These are phyloP conservation scores for Aptenodytes patagonicus DNA, from an alignment of 2,113 vertebrate genomes.

Conservation along the genomic window DNA sequence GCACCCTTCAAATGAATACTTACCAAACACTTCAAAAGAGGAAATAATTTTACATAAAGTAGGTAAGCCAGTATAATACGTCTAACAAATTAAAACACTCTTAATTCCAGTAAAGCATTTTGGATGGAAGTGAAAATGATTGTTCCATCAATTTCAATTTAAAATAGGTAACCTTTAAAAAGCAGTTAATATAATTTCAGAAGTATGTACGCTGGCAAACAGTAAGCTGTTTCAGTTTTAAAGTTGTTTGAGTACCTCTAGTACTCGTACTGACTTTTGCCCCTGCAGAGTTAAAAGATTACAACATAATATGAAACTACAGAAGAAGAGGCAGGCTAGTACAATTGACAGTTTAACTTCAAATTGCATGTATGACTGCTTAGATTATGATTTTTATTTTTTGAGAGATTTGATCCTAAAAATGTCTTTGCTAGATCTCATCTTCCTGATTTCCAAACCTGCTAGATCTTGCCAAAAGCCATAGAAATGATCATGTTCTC, in stretches of 20 bases:
- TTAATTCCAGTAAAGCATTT: neutral
- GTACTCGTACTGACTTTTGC: neutral
- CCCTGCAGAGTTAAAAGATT: neutral
- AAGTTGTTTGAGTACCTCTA: neutral
- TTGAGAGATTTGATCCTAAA: neutral
- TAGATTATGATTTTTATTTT: neutral
- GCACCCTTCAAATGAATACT: neutral
- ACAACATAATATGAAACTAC: neutral
- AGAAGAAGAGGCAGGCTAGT: neutral
- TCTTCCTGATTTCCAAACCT: neutral
- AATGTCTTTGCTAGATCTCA: neutral
- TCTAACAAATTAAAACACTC: neutral
- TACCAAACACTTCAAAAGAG: neutral
- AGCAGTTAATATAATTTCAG: constrained; percentile 18
- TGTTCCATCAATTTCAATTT: neutral
- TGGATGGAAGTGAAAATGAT: neutral
- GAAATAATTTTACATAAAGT: neutral
- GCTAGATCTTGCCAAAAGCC: neutral
- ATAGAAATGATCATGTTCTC: neutral
- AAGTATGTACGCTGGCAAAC: neutral
- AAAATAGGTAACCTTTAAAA: neutral
- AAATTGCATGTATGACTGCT: neutral
- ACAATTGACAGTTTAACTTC: neutral
- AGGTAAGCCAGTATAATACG: neutral
- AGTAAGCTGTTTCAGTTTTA: neutral